These are phyloP conservation scores for Pelodiscus sinensis DNA, from an alignment of 2,113 vertebrate species.

Conservation along the genomic window DNA sequence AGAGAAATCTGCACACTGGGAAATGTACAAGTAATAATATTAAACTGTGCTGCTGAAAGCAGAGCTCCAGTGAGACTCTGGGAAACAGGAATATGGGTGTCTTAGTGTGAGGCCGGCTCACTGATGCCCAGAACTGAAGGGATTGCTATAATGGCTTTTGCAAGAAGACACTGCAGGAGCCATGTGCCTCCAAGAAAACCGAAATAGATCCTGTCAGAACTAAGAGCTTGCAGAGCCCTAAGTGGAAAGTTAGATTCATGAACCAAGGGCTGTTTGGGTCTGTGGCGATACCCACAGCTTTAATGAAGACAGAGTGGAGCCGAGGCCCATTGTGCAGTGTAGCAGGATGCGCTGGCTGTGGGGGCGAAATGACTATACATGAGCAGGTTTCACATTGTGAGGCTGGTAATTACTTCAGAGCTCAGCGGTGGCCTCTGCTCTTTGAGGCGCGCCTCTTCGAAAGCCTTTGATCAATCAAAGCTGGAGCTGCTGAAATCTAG, in stretches of 20 bases:
- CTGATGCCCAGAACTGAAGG: not conserved
- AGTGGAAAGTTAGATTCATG: not conserved
- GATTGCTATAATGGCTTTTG: not conserved
- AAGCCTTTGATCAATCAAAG: not conserved
- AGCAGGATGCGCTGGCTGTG: not conserved
- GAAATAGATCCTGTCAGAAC: not conserved
- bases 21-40: not conserved
- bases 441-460: not conserved
- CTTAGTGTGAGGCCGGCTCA: not conserved
- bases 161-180: not conserved
- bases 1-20: not conserved
- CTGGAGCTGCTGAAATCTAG: not conserved
- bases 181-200: not conserved
- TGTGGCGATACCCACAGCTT: not conserved
- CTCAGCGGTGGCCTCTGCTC: not conserved
- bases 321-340: not conserved
- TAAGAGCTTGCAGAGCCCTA: not conserved
- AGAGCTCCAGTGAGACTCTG: not conserved
- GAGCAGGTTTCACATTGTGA: not conserved
- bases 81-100: not conserved
- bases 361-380: not conserved
- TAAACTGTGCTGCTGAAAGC: not conserved
- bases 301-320: not conserved
- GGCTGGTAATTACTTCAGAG: constrained; percentile 10
- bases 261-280: not conserved